These are phyloP conservation scores for Porites divaricata DNA, from an alignment of 92 coral and sea anemone species.

Conservation along the genomic window DNA sequence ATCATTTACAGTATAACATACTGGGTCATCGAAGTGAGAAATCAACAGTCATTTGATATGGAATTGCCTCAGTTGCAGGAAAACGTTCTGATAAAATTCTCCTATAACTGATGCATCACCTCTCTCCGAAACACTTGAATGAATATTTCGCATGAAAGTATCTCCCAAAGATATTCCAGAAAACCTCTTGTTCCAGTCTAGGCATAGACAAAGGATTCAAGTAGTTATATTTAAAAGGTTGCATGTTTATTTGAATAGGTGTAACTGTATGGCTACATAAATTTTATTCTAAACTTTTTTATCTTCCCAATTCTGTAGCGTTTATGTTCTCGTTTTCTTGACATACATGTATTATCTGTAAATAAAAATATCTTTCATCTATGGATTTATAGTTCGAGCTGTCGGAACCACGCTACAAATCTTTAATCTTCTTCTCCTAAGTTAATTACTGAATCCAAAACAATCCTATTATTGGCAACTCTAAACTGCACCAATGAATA, in stretches of 20 bases:
- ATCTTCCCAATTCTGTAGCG: neutral
- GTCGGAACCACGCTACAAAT: neutral
- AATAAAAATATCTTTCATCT: neutral
- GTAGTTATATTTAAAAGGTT: neutral
- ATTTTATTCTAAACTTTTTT: constrained; percentile 5
- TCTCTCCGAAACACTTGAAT: neutral
- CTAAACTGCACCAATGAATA: neutral
- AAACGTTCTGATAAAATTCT: too few relatives aligned
- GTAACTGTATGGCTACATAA: neutral
- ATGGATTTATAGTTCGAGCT: neutral
- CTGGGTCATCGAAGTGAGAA: too few relatives aligned
- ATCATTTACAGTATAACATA: too few relatives aligned
- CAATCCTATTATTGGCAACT: neutral
- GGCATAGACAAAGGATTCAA: neutral
- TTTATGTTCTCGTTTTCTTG: neutral
- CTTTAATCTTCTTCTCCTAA: neutral
- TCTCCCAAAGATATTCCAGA: too few relatives aligned
- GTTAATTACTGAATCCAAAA: neutral
- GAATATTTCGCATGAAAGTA: neutral
- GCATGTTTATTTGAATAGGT: neutral
- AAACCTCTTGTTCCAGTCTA: too few relatives aligned
- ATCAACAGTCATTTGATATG: too few relatives aligned
- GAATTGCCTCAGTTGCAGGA: too few relatives aligned
- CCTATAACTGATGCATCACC: too few relatives aligned
- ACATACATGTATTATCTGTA: neutral